Base-by-base conservation (phyloP, 2,113 vertebrate species). In the Cheirogaleus medius region DNA sequence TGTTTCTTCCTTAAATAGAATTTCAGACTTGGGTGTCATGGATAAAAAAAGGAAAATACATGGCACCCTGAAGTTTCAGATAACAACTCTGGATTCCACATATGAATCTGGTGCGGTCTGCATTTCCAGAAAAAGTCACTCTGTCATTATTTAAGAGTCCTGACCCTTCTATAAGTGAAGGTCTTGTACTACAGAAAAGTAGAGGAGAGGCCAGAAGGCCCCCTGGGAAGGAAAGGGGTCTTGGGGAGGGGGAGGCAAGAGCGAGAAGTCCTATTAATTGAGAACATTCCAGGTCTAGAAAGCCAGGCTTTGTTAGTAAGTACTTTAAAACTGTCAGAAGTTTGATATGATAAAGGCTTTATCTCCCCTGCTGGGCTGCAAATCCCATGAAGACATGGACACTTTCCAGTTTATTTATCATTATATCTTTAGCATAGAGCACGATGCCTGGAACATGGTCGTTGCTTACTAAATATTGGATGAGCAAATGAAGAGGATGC, bases 1-100 rank as follows among this genome's bases (percentile, higher is more conserved):
- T 89, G 37, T 42, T 68, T 73, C 85, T 87, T 52, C 81, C 42
- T 90, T 73, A 94, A 93, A 78, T 0, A 83, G 93, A 95, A 88
- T 58, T 85, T 90, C 60, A 90, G 77, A 86, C 64, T 44, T 73
- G 64, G 66, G 81, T 56, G 37, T 76, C n/a, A 74, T 1, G 29
- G 64, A 90, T 58, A 69, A 44, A 93, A 93, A 87, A 58, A 20
- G 78, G 42, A 80, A 90, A 83, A 83, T 8, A 56, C 1, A 83
- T 32, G 81, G 76, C 42, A 87, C 54, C 58, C 0, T 27, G 7
- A 66, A 18, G 37, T 58, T 60, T 68, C 54, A 66, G 74, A 52
- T 18, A 77, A 39, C 29, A 66, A 32, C 69, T 90, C 64, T 78
- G 58, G 47, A 58, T 52, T 78, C n/a, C 8, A 83, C 13, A 25